A percentile compares a stretch with the other conserved stretches of the same genome.
These are phyloP conservation scores for Odontocerum albicorne DNA, from an alignment of 2,888 invertebrate species.

Conservation along the genomic window DNA sequence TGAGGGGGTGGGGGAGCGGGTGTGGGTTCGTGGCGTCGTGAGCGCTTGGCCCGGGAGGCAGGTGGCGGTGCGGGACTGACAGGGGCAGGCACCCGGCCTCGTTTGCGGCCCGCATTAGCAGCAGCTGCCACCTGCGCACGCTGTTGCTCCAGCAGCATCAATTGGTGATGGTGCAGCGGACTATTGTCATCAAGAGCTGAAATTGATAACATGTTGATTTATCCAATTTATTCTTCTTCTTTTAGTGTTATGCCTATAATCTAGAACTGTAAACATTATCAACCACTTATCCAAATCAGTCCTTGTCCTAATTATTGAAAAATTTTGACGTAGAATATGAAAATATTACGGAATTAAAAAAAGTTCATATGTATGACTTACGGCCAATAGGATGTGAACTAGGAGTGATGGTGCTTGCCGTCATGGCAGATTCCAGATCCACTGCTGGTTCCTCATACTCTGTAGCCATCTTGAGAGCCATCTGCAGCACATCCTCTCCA, in stretches of 20 bases:
- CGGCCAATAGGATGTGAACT: constrained; percentile 53
- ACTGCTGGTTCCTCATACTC: constrained; percentile 84
- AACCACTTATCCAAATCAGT: too few relatives aligned
- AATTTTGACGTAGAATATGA: neutral
- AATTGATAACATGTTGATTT: neutral
- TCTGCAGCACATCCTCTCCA: constrained; percentile 82
- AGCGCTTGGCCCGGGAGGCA: constrained; percentile 37
- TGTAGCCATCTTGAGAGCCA: constrained; percentile 84
- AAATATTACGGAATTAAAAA: neutral
- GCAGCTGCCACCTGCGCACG: constrained; percentile 49
- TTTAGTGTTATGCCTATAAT: too few relatives aligned
- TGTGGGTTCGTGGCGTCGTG: constrained; percentile 49
- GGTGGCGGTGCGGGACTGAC: constrained; percentile 41
- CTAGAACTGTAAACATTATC: too few relatives aligned
- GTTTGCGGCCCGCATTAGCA: constrained; percentile 40
- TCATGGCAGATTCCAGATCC: constrained; percentile 81
- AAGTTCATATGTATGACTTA: too few relatives aligned
- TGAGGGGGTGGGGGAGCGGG: constrained; percentile 42
- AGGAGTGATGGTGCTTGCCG: constrained; percentile 77
- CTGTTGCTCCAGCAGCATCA: constrained; percentile 60
- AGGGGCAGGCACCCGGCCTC: constrained; percentile 40
- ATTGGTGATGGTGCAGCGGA: constrained; percentile 58
- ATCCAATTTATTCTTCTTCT: neutral
- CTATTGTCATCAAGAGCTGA: constrained; percentile 56
- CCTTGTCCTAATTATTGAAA: neutral